Percentiles rank a stretch among this genome's conserved stretches.
These are phyloP conservation scores for Apis florea DNA, from an alignment of 1,140 invertebrate genomes.

Conservation along the genomic window DNA sequence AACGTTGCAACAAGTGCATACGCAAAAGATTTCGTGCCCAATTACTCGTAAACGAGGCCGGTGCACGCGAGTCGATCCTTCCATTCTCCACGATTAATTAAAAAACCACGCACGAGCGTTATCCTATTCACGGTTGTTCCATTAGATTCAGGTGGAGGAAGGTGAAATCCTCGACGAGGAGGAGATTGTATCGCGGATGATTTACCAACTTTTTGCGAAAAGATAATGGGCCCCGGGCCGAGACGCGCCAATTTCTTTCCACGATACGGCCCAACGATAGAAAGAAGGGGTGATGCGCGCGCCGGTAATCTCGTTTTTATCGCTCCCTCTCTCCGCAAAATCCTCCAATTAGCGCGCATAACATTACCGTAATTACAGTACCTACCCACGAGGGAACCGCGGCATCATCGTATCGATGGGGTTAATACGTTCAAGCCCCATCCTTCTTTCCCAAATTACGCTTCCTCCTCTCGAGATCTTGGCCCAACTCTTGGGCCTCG, in stretches of 20 bases:
- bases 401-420: slow-evolving; percentile 55
- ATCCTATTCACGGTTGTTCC: no score
- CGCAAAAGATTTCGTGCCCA: no score
- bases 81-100: no score
- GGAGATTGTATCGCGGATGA: slow-evolving; percentile 59
- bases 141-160: no score
- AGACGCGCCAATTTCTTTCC: slow-evolving; percentile 65
- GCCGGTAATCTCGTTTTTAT: slow-evolving; percentile 72
- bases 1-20: no score
- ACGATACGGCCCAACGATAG: not conserved
- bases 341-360: slow-evolving; percentile 74
- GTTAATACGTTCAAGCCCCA: slow-evolving; percentile 41
- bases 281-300: slow-evolving; percentile 24
- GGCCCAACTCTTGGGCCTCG: no score
- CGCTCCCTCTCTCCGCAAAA: slow-evolving; percentile 64
- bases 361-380: slow-evolving; percentile 74
- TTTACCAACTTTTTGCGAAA: slow-evolving; percentile 51
- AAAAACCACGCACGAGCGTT: no score
- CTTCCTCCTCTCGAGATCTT: not conserved
- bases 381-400: slow-evolving; percentile 52
- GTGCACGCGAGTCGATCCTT: no score
- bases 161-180: not conserved
- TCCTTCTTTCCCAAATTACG: no score
- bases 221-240: slow-evolving; percentile 50
- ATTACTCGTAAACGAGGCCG: no score